These are phyloP conservation scores for Aphelenchoides fujianensis DNA, from an alignment of 1,140 invertebrate genomes.

Conservation along the genomic window DNA sequence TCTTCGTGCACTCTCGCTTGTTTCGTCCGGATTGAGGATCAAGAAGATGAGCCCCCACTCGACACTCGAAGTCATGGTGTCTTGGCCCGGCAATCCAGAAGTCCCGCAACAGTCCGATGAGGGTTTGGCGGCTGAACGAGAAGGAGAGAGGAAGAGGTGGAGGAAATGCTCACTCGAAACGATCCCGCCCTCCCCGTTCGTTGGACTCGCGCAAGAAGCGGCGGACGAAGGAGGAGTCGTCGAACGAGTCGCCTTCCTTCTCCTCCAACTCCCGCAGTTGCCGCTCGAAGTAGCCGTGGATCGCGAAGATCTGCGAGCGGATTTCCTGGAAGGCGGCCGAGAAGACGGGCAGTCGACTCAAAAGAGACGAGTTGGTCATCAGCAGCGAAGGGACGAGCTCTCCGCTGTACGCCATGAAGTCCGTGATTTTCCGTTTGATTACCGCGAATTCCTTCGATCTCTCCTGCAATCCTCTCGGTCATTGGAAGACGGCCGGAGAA, in stretches of 20 bases:
- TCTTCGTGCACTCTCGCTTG: conserved; percentile 17
- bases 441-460: neutral
- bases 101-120: conserved; percentile 1
- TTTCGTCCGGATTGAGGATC: neutral
- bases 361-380: neutral
- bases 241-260: neutral
- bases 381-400: neutral
- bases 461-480: neutral
- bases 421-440: neutral
- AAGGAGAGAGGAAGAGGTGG: neutral
- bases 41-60: neutral
- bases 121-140: neutral
- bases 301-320: neutral
- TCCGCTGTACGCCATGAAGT: neutral
- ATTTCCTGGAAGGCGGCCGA: neutral
- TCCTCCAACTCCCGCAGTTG: neutral
- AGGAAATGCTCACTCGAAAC: neutral
- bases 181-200: neutral
- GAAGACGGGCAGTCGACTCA: neutral
- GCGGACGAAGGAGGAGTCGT: neutral
- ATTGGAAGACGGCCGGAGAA: neutral
- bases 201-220: neutral
- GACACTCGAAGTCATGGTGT: neutral
- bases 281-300: neutral
- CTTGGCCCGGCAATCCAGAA: conserved; percentile 13